Conservation (phyloP, 2,888 invertebrate genomes). For the Ectemnius lituratus region DNA sequence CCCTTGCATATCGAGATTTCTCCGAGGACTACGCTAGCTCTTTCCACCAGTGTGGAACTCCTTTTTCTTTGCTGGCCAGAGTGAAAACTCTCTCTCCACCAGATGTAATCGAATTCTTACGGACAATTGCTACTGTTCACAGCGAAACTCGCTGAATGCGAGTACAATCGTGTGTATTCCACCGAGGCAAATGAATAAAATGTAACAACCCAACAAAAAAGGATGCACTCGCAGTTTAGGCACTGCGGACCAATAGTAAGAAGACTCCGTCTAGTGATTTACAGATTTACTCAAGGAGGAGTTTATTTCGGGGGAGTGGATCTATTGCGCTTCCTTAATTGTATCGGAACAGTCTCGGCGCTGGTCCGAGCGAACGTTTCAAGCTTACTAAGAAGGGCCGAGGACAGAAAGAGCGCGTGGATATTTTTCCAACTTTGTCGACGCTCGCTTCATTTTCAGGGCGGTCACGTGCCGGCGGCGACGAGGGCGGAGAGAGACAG, state of each 20-base stretch:
- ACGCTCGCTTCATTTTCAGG: conserved; percentile 40
- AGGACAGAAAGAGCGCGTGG: conserved; percentile 9
- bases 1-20: too few relatives aligned
- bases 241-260: conserved; percentile 20
- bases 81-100: neutral
- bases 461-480: conserved; percentile 38
- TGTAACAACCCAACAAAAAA: too few relatives aligned
- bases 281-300: conserved; percentile 41
- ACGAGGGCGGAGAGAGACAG: conserved; percentile 9
- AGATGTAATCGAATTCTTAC: neutral
- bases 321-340: conserved; percentile 50
- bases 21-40: too few relatives aligned
- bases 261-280: conserved; percentile 19
- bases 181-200: neutral
- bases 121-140: neutral
- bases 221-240: too few relatives aligned
- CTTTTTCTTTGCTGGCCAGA: too few relatives aligned
- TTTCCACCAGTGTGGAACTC: too few relatives aligned
- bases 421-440: conserved; percentile 35
- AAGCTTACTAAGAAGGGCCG: conserved; percentile 22
- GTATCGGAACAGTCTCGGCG: conserved; percentile 24
- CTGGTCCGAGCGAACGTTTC: conserved; percentile 22
- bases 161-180: neutral
- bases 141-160: neutral
- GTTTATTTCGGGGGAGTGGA: conserved; percentile 44